Conservation (phyloP, 2,113 vertebrate genomes). For the Petrocephalus microphthalmus region DNA sequence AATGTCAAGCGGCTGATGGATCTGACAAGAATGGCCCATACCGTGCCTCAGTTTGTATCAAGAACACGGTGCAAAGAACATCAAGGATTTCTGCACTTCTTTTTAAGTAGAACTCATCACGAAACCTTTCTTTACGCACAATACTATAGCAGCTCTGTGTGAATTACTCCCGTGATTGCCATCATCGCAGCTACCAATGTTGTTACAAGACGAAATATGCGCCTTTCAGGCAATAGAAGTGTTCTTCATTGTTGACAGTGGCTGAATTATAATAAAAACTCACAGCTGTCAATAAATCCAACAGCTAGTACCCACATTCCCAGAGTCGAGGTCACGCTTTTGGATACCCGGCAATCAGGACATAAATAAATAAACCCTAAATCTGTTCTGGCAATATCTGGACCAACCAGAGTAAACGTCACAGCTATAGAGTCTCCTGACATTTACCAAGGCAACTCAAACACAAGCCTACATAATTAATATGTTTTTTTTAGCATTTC, state of each 20-base stretch:
- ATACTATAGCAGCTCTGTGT: background rate
- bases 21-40: background rate
- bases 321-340: background rate
- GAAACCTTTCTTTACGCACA: background rate
- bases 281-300: background rate
- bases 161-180: background rate
- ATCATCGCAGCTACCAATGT: background rate
- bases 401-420: background rate
- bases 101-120: background rate
- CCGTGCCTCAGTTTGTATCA: background rate
- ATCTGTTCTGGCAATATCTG: background rate
- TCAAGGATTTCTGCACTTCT: background rate
- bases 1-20: background rate
- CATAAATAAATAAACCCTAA: background rate
- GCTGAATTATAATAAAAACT: background rate
- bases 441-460: slow-evolving; percentile 4
- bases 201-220: background rate
- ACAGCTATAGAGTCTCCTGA: background rate
- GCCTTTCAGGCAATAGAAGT: background rate
- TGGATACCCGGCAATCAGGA: background rate
- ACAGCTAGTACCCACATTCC: background rate
- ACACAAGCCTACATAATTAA: background rate
- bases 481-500: background rate
- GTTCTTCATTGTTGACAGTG: background rate
- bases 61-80: background rate